phyloP scores from a whole-genome alignment of 2,888 invertebrate species.

The Amphipyra berbera region DNA sequence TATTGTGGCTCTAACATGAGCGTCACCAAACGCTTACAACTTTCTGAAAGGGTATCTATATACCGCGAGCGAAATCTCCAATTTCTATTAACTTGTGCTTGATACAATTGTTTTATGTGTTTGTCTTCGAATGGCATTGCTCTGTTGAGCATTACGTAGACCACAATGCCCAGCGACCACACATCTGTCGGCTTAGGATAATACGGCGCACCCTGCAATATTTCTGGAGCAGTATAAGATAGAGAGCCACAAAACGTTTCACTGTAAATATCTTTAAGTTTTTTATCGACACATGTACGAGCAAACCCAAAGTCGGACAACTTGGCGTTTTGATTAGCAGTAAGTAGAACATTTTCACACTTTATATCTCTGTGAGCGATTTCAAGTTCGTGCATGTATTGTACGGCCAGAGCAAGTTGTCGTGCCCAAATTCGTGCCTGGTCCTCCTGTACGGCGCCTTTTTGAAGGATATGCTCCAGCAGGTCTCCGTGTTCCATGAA shows the following conservation, averaged over 20 bases:
- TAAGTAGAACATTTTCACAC: constrained; percentile 95
- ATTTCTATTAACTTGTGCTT: constrained; percentile 88
- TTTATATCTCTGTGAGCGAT: constrained; percentile 95
- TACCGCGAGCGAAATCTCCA: constrained; percentile 93
- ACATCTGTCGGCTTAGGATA: constrained; percentile 93
- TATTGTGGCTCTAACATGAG: constrained; percentile 92
- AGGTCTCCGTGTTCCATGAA: constrained; percentile 93
- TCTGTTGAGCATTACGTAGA: constrained; percentile 95
- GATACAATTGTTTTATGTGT: constrained; percentile 92
- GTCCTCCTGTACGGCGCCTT: constrained; percentile 92
- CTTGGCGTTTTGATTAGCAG: constrained; percentile 93
- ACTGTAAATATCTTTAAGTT: constrained; percentile 89
- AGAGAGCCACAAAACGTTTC: constrained; percentile 96
- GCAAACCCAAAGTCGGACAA: constrained; percentile 96
- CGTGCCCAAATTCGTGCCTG: constrained; percentile 93
- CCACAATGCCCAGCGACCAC: constrained; percentile 94
- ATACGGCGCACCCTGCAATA: constrained; percentile 93
- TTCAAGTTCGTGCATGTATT: constrained; percentile 93
- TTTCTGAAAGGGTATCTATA: constrained; percentile 87
- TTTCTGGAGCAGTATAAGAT: constrained; percentile 96
- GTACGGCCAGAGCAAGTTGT: constrained; percentile 92
- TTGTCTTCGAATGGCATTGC: constrained; percentile 96
- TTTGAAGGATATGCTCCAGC: constrained; percentile 92
- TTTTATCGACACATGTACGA: constrained; percentile 81
- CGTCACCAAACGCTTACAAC: constrained; percentile 91